Evolutionary conservation across 2,113 vertebrate genomes (phyloP).

Genomic region (Rynchops niger): DNA sequence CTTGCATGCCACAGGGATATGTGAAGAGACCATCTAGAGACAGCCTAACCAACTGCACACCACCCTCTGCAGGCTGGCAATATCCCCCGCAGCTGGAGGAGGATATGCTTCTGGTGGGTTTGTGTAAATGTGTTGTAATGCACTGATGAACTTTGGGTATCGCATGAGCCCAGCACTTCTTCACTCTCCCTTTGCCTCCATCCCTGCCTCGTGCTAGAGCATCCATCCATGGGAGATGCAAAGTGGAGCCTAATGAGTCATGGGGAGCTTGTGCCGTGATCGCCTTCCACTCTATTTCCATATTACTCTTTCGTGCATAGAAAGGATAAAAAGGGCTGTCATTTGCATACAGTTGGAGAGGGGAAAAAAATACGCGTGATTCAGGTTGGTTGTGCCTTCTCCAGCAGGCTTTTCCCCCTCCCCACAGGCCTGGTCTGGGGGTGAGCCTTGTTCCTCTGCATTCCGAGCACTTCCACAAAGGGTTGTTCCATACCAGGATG

Average conservation of each 20-base stretch:
- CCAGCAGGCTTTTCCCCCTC: background rate
- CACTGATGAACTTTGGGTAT: background rate
- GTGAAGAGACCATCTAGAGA: background rate
- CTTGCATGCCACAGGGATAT: background rate
- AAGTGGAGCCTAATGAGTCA: background rate
- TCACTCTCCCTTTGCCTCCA: background rate
- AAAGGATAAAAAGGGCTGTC: background rate
- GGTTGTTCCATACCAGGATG: background rate
- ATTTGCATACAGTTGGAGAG: background rate
- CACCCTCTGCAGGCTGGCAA: background rate
- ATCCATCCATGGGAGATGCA: background rate
- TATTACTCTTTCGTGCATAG: background rate
- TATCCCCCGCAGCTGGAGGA: background rate
- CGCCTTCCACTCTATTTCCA: background rate
- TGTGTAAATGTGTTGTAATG: background rate
- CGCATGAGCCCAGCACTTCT: background rate
- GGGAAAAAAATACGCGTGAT: background rate
- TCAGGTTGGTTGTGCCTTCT: background rate
- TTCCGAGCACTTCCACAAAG: background rate
- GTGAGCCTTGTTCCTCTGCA: background rate
- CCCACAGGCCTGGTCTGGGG: background rate
- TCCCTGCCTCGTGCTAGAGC: background rate
- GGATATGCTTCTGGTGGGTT: background rate
- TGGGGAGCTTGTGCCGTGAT: background rate
- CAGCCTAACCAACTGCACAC: background rate